Conservation (phyloP, 1,140 invertebrate genomes). For the Calephelis virginiensis region DNA sequence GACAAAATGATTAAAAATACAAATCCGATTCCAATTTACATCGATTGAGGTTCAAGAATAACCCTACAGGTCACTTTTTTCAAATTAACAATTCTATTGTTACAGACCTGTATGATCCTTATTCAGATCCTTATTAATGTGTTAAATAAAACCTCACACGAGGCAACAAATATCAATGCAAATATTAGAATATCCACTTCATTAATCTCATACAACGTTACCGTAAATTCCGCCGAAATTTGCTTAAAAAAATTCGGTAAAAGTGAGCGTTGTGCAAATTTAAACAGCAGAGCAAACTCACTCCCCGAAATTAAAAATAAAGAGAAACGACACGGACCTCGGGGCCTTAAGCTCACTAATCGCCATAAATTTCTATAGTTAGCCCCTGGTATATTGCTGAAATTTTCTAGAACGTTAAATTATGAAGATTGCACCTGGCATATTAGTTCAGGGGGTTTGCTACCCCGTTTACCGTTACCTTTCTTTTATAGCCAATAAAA, state of each 20-base stretch:
- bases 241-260: constrained; percentile 29
- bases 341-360: constrained; percentile 37
- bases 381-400: constrained; percentile 35
- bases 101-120: too few species aligned
- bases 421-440: constrained; percentile 30
- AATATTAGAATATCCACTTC: neutral
- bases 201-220: constrained; percentile 21
- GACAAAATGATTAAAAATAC: too few species aligned
- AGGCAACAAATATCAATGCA: neutral
- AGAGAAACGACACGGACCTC: constrained; percentile 32
- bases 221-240: constrained; percentile 34
- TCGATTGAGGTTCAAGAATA: too few species aligned
- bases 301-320: constrained; percentile 59
- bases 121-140: too few species aligned
- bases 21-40: too few species aligned
- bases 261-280: constrained; percentile 34
- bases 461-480: neutral
- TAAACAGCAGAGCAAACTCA: constrained; percentile 40
- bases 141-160: too few species aligned
- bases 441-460: constrained; percentile 3
- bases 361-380: constrained; percentile 48
- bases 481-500: too few species aligned
- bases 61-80: too few species aligned
- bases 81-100: too few species aligned
- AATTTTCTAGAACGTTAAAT: constrained; percentile 30